phyloP scores from a whole-genome alignment of 2,888 invertebrate genomes.

The Protophormia terraenovae region DNA sequence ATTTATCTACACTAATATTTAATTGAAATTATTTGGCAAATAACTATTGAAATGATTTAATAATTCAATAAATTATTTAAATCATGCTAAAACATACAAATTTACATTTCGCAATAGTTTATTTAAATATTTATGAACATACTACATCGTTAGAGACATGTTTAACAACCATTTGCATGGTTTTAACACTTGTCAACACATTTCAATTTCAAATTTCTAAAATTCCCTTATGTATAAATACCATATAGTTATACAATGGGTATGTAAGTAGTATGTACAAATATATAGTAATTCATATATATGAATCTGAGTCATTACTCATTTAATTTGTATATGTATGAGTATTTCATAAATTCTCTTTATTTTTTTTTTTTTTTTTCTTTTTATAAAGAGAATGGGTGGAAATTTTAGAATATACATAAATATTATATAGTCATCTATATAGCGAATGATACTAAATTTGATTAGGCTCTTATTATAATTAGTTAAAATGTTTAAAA shows the following conservation, averaged over 20 bases:
- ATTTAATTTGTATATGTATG: neutral
- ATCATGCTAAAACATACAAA: conserved; percentile 21
- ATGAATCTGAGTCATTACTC: neutral
- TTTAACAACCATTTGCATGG: conserved; percentile 36
- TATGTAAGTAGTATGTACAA: neutral
- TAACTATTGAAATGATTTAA: conserved; percentile 44
- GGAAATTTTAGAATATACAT: neutral
- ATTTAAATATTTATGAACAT: conserved; percentile 37
- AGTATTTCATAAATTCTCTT: neutral
- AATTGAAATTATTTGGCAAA: conserved; percentile 21
- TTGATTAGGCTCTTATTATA: conserved; percentile 57
- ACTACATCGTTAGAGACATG: neutral
- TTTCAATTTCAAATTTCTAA: conserved; percentile 53
- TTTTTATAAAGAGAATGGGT: neutral
- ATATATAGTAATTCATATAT: neutral
- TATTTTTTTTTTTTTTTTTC: neutral
- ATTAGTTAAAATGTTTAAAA: conserved; percentile 50
- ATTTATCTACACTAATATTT: conserved; percentile 9
- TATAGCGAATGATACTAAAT: conserved; percentile 42
- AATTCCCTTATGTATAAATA: conserved; percentile 45
- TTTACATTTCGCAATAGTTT: neutral
- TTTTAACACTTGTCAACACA: conserved; percentile 61
- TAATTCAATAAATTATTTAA: conserved; percentile 61
- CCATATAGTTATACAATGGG: neutral
- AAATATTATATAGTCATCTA: neutral